Evolutionary conservation across 1,140 invertebrate species (phyloP).

Genomic region (Papilio aristodemus): DNA sequence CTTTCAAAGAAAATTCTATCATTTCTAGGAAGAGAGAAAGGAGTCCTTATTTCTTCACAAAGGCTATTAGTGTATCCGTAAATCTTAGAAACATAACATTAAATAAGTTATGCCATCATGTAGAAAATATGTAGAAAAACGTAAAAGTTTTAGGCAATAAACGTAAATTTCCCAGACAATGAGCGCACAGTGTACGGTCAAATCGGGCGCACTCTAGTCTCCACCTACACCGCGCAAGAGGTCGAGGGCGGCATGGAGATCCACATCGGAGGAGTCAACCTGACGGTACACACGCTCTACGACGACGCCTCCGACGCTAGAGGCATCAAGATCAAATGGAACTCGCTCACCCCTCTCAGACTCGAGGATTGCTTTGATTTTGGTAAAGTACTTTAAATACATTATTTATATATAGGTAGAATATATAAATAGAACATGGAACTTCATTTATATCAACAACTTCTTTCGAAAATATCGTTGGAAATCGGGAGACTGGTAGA

Average conservation of each 20-base stretch:
- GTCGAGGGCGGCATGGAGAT: constrained; percentile 55
- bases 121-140: background rate
- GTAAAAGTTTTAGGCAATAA: background rate
- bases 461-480: no score
- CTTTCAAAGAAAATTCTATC: no score
- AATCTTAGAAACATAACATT: no score
- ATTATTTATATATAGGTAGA: no score
- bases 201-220: constrained; percentile 60
- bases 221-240: constrained; percentile 48
- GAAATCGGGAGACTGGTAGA: no score
- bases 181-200: constrained; percentile 52
- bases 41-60: no score
- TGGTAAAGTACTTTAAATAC: constrained; percentile 45
- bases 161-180: constrained; percentile 42
- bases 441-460: no score
- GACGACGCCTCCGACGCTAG: constrained; percentile 50
- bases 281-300: constrained; percentile 55
- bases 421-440: no score
- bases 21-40: no score
- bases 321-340: constrained; percentile 69
- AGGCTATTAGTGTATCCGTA: no score
- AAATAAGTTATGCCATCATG: no score
- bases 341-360: constrained; percentile 46
- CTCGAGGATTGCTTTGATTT: constrained; percentile 73
- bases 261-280: constrained; percentile 49